Conservation (phyloP, 2,113 vertebrate species). For the Dasypus novemcinctus region DNA sequence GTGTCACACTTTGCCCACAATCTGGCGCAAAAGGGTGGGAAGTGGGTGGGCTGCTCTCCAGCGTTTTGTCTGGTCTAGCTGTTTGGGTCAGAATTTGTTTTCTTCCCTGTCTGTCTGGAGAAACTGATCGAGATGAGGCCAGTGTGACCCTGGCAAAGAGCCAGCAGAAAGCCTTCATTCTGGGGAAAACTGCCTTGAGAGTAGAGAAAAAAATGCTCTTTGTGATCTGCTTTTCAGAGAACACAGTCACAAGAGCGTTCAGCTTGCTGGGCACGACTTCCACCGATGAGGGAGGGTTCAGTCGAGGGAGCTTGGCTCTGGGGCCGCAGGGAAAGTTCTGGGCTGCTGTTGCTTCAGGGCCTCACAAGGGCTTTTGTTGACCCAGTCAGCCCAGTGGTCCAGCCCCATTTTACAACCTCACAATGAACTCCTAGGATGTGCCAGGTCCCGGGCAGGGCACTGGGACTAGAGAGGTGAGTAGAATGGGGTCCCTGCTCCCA, state of each 20-base stretch:
- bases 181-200: neutral
- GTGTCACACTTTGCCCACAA: neutral
- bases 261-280: neutral
- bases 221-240: neutral
- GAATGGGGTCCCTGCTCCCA: neutral
- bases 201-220: neutral
- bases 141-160: constrained; percentile 7
- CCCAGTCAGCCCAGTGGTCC: neutral
- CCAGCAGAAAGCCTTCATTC: neutral
- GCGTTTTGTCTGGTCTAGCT: neutral
- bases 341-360: neutral
- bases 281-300: neutral
- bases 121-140: constrained; percentile 18
- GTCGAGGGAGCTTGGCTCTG: neutral
- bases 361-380: neutral
- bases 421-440: neutral
- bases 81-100: neutral
- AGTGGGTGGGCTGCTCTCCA: neutral
- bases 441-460: neutral
- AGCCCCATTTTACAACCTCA: neutral
- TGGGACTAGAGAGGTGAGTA: neutral
- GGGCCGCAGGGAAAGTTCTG: neutral
- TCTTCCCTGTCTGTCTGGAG: constrained; percentile 12
- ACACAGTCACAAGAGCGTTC: neutral
- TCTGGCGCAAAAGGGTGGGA: neutral